These are phyloP conservation scores for Drosophila birchii DNA, from an alignment of 2,888 invertebrate genomes.

Conservation along the genomic window DNA sequence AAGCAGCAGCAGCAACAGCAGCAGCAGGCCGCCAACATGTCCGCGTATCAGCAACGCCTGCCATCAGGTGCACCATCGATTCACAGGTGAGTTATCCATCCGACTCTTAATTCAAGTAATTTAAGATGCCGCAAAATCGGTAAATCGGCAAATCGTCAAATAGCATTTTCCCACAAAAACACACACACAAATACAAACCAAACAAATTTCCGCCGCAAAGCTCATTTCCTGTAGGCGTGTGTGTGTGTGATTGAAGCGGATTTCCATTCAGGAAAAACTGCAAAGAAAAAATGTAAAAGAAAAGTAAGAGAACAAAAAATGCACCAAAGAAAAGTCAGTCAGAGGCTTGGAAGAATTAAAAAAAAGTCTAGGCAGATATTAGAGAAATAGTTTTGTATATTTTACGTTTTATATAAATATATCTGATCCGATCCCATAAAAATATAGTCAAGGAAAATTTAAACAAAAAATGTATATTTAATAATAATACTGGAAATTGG, in stretches of 20 bases:
- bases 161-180: conserved; percentile 3
- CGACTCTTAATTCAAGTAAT: neutral
- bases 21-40: conserved; percentile 82
- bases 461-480: neutral
- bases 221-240: conserved; percentile 65
- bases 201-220: conserved; percentile 54
- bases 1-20: conserved; percentile 59
- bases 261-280: conserved; percentile 6
- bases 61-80: conserved; percentile 84
- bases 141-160: neutral
- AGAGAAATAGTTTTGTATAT: too few species aligned
- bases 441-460: too few species aligned
- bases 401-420: too few species aligned
- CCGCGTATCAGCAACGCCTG: conserved; percentile 84
- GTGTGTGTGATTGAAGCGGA: neutral
- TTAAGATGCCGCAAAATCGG: conserved; percentile 8
- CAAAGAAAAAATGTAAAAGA: neutral
- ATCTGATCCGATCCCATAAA: too few species aligned
- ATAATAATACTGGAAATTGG: too few species aligned
- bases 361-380: neutral
- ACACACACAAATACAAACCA: neutral
- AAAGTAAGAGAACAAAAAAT: neutral
- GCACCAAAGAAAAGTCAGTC: neutral
- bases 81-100: conserved; percentile 82
- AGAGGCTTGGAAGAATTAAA: neutral